Evolutionary conservation across 2,113 vertebrate genomes (phyloP).

Genomic region (Elephantulus edwardii): DNA sequence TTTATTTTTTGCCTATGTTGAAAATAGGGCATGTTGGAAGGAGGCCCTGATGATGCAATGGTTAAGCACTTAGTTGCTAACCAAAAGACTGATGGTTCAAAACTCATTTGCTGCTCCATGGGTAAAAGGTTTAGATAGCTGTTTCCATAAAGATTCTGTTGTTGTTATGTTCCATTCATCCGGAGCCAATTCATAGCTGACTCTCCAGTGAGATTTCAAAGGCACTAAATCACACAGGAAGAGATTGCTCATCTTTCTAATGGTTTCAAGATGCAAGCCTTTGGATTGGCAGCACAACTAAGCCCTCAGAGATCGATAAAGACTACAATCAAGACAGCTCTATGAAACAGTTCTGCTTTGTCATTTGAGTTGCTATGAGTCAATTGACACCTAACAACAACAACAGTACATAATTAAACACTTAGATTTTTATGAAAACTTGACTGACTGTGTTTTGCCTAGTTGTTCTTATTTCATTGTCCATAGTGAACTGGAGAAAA

Average conservation of each 20-base stretch:
- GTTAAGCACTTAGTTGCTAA: neutral
- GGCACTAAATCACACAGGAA: too few species aligned
- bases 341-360: neutral
- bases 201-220: too few species aligned
- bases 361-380: neutral
- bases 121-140: neutral
- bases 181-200: too few species aligned
- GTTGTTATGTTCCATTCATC: too few species aligned
- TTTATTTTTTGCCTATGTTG: too few species aligned
- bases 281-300: too few species aligned
- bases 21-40: neutral
- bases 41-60: neutral
- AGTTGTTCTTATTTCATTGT: neutral
- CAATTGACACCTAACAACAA: neutral
- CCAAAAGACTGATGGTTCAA: neutral
- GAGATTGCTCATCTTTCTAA: too few species aligned
- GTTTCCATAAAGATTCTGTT: neutral
- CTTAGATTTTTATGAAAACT: neutral
- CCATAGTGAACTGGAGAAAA: neutral
- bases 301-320: too few species aligned
- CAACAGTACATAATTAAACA: neutral
- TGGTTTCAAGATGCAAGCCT: too few species aligned
- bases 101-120: neutral
- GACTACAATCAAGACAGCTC: neutral
- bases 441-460: neutral